These are phyloP conservation scores for Heliothis virescens DNA, from an alignment of 1,140 invertebrate species.

Conservation along the genomic window DNA sequence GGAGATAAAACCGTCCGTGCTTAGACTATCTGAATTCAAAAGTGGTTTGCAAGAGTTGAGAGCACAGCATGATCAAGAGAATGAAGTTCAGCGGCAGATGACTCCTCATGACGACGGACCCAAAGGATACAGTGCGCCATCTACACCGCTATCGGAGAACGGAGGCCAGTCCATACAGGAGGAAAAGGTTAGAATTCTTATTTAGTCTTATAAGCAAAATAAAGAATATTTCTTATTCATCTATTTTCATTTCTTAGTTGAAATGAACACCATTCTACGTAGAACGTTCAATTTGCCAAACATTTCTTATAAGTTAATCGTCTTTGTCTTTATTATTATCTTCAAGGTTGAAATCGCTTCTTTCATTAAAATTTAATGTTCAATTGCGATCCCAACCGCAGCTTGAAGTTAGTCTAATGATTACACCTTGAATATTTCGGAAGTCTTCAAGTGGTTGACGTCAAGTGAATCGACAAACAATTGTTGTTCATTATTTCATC, in stretches of 20 bases:
- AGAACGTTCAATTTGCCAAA: neutral
- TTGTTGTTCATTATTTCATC: slow-evolving; percentile 74
- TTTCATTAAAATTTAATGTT: neutral
- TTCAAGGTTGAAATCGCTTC: neutral
- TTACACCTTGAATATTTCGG: slow-evolving; percentile 50
- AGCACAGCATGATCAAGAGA: slow-evolving; percentile 78
- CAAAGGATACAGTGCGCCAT: slow-evolving; percentile 87
- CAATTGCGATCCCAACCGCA: neutral
- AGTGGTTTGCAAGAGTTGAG: slow-evolving; percentile 82
- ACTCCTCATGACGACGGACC: slow-evolving; percentile 82
- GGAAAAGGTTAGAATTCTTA: slow-evolving; percentile 86
- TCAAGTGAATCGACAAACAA: slow-evolving; percentile 54
- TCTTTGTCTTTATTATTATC: neutral
- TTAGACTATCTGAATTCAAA: slow-evolving; percentile 85
- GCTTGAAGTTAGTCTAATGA: neutral
- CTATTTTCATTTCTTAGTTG: slow-evolving; percentile 5
- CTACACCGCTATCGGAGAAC: slow-evolving; percentile 88
- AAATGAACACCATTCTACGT: neutral
- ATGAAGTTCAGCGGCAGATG: slow-evolving; percentile 80
- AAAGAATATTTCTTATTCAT: neutral
- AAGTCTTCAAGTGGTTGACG: slow-evolving; percentile 47
- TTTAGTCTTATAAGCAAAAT: slow-evolving; percentile 10
- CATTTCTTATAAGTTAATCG: neutral
- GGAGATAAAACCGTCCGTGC: slow-evolving; percentile 86
- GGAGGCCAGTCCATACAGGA: slow-evolving; percentile 87